A percentile compares a stretch with the other conserved stretches of the same genome.
Evolutionary conservation across 2,888 invertebrate genomes (phyloP).

Genomic region (Diplolepis rosae): DNA sequence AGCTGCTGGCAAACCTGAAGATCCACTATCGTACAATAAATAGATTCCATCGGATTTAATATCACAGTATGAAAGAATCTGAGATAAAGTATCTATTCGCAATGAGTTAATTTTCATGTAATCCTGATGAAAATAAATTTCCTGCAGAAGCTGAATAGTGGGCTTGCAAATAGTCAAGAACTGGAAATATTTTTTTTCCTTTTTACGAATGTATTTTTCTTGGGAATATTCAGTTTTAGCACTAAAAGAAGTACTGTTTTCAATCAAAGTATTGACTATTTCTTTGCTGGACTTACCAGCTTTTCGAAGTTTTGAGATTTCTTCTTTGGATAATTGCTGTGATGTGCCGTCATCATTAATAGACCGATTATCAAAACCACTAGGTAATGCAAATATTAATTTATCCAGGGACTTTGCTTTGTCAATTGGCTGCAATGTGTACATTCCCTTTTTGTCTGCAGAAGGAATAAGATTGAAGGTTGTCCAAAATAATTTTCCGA

Average conservation of each 20-base stretch:
- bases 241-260: constrained; percentile 92
- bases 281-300: constrained; percentile 86
- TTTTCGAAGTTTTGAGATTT: constrained; percentile 86
- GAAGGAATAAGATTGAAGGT: constrained; percentile 84
- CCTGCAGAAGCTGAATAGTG: constrained; percentile 85
- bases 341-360: constrained; percentile 87
- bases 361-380: constrained; percentile 89
- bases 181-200: constrained; percentile 94
- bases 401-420: constrained; percentile 78
- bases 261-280: constrained; percentile 90
- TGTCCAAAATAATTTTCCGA: constrained; percentile 83
- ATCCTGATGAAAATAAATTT: constrained; percentile 89
- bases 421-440: constrained; percentile 60
- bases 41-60: constrained; percentile 85
- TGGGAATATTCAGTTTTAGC: constrained; percentile 94
- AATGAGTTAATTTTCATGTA: constrained; percentile 84
- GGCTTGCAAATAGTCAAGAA: constrained; percentile 87
- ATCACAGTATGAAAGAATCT: constrained; percentile 88
- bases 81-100: constrained; percentile 91
- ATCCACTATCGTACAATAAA: constrained; percentile 91
- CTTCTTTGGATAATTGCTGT: constrained; percentile 87
- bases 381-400: constrained; percentile 78
- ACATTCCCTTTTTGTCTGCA: constrained; percentile 62
- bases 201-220: constrained; percentile 96
- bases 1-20: constrained; percentile 88